These are phyloP conservation scores for Archocentrus centrarchus DNA, from an alignment of 2,113 vertebrate species.

Conservation along the genomic window DNA sequence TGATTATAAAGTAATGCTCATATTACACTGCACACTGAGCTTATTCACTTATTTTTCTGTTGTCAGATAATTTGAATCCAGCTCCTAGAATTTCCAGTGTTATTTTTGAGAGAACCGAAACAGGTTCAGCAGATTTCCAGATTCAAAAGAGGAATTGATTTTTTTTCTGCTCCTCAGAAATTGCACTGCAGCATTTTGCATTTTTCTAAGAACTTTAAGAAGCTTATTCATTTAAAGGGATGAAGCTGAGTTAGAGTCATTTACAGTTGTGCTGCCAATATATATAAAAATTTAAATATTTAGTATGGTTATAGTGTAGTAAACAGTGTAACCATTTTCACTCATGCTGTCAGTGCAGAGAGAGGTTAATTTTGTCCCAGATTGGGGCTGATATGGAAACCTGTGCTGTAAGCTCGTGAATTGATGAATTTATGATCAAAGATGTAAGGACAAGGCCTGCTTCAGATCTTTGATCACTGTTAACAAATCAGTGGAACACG, in stretches of 20 bases:
- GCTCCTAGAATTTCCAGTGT: neutral
- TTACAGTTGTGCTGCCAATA: neutral
- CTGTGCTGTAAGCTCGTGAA: constrained; percentile 5
- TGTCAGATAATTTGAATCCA: neutral
- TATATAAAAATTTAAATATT: neutral
- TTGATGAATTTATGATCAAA: constrained; percentile 20
- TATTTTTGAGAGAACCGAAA: neutral
- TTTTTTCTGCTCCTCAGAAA: neutral
- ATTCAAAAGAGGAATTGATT: neutral
- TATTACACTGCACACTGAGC: neutral
- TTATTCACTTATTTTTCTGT: neutral
- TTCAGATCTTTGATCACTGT: constrained; percentile 31
- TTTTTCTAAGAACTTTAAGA: neutral
- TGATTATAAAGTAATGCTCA: neutral
- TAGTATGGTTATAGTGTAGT: neutral
- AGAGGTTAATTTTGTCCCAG: neutral
- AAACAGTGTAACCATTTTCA: neutral
- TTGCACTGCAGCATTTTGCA: neutral
- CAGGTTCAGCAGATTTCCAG: too few species aligned
- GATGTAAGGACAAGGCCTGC: neutral
- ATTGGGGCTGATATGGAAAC: neutral
- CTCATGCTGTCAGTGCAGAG: neutral
- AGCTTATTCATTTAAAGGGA: neutral
- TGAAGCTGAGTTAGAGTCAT: neutral
- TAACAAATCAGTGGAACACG: constrained; percentile 5